Evolutionary conservation across 2,888 invertebrate genomes (phyloP).

Genomic region (Antitype chi): DNA sequence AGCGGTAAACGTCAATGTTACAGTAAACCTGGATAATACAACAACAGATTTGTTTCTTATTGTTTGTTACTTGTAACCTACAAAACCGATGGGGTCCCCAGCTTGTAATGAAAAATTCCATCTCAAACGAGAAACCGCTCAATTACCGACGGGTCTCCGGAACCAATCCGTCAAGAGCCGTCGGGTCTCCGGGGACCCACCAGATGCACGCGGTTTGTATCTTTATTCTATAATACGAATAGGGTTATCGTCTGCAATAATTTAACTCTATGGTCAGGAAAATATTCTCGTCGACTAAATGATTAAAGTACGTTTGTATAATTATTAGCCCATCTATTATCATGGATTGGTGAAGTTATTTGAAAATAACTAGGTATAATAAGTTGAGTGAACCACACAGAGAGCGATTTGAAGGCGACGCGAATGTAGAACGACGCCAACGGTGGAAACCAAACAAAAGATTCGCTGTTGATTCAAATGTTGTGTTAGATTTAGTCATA

Average conservation of each 20-base stretch:
- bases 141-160: too few relatives aligned
- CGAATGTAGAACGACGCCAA: background rate
- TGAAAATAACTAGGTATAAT: too few relatives aligned
- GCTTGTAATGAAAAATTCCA: constrained; percentile 1
- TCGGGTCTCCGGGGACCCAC: too few relatives aligned
- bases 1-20: background rate
- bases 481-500: background rate
- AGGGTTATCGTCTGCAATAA: too few relatives aligned
- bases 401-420: background rate
- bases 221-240: too few relatives aligned
- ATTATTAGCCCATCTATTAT: constrained; percentile 25
- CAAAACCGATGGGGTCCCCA: background rate
- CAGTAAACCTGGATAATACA: background rate
- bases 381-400: constrained; percentile 1
- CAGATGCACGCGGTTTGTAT: too few relatives aligned
- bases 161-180: too few relatives aligned
- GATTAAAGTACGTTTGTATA: constrained; percentile 18
- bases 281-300: too few relatives aligned
- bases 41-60: background rate
- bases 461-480: background rate
- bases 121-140: too few relatives aligned
- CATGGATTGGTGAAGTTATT: constrained; percentile 27
- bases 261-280: too few relatives aligned
- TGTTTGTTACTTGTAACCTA: constrained; percentile 7
- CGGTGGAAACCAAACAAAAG: background rate